A percentile compares a stretch with the other conserved stretches of the same genome.
Conservation (phyloP, 2,888 invertebrate species). For the Zelleria hepariella region DNA sequence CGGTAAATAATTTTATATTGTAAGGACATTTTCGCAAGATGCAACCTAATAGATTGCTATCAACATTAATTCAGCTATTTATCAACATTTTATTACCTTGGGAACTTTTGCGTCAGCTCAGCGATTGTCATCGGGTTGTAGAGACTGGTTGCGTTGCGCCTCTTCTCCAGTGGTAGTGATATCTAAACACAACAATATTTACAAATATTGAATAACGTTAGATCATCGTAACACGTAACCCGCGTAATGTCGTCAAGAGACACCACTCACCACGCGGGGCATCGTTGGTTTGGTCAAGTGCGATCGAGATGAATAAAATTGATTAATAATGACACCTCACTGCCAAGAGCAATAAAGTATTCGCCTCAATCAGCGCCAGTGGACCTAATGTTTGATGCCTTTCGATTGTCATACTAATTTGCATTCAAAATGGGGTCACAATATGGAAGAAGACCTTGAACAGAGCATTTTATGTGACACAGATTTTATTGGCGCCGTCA, state of each 20-base stretch:
- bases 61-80: background rate
- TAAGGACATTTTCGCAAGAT: background rate
- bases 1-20: no score
- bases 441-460: slow-evolving; percentile 20
- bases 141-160: slow-evolving; percentile 90
- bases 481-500: background rate
- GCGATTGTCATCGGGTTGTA: slow-evolving; percentile 92
- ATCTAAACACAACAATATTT: slow-evolving; percentile 71
- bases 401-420: slow-evolving; percentile 25
- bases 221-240: no score
- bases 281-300: background rate
- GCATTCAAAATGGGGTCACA: slow-evolving; percentile 27
- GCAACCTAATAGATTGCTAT: background rate
- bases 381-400: slow-evolving; percentile 13
- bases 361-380: background rate
- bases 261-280: no score
- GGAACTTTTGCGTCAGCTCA: slow-evolving; percentile 81
- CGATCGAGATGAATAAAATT: background rate
- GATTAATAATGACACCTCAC: background rate
- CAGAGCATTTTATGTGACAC: slow-evolving; percentile 11
- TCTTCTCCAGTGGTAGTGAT: slow-evolving; percentile 88
- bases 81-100: slow-evolving; percentile 47
- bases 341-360: background rate
- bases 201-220: no score
- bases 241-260: no score